Evolutionary conservation across 2,797 vertebrate species (phyloP).

Genomic region (Sphenodon punctatus): DNA sequence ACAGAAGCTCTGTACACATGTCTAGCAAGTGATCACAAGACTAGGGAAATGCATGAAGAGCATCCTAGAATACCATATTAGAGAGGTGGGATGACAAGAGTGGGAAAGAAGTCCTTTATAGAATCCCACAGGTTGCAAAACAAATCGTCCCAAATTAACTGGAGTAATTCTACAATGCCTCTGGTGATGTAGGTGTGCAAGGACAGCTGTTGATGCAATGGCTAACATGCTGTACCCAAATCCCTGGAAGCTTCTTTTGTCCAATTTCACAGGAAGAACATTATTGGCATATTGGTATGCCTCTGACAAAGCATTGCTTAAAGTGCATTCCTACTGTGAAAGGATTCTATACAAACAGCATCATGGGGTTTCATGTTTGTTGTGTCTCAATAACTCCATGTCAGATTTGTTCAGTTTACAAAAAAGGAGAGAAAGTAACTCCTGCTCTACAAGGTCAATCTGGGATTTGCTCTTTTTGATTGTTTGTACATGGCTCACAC

Average conservation of each 20-base stretch:
- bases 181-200: background rate
- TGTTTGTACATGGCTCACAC: too few relatives aligned
- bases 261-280: background rate
- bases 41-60: too few relatives aligned
- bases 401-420: fast-evolving
- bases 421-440: background rate
- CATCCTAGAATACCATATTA: too few relatives aligned
- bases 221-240: background rate
- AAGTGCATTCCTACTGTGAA: background rate
- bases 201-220: background rate
- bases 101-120: background rate
- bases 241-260: background rate
- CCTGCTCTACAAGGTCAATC: background rate
- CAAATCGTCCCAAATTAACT: background rate
- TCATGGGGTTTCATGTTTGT: background rate
- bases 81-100: too few relatives aligned
- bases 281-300: background rate
- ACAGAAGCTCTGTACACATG: too few relatives aligned
- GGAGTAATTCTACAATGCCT: too few relatives aligned
- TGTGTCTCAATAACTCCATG: background rate
- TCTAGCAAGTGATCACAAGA: too few relatives aligned
- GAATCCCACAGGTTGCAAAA: background rate
- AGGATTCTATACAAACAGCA: background rate
- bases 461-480: background rate
- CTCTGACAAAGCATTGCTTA: background rate